Conservation (phyloP, 2,797 vertebrate genomes). For the Mastacembelus armatus region DNA sequence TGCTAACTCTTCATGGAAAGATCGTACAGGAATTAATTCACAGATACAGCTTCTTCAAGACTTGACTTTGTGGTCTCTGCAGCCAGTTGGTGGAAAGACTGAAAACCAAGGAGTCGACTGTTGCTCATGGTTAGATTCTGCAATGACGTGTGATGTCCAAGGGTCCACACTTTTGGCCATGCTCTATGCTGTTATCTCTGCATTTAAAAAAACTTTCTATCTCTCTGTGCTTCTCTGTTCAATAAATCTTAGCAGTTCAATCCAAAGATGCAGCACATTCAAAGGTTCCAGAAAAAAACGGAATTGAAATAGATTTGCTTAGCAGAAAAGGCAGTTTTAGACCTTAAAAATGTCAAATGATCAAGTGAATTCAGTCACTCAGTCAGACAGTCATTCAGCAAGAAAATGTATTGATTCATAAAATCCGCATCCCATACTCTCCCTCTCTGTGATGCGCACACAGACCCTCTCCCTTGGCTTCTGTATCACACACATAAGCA, state of each 20-base stretch:
- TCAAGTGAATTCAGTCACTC: conserved; percentile 18
- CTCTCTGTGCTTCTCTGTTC: not conserved
- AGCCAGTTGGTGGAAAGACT: not conserved
- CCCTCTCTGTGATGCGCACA: not conserved
- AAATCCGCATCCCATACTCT: conserved; percentile 57
- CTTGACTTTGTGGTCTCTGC: too few species aligned
- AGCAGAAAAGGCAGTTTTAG: not conserved
- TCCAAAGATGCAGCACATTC: conserved; percentile 16
- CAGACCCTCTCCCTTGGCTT: not conserved
- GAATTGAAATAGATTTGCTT: not conserved
- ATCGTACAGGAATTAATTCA: too few species aligned
- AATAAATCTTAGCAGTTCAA: conserved; percentile 2
- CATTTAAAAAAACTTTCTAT: not conserved
- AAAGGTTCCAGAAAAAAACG: not conserved
- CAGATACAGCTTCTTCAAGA: too few species aligned
- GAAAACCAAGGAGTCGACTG: not conserved
- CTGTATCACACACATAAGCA: conserved; percentile 4
- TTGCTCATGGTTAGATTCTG: not conserved
- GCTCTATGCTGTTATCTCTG: not conserved
- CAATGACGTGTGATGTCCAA: not conserved
- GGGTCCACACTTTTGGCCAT: not conserved
- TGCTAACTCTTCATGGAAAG: too few species aligned
- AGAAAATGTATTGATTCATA: conserved; percentile 60
- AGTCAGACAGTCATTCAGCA: conserved; percentile 21
- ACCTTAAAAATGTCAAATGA: conserved; percentile 11